These are phyloP conservation scores for Heliconius hermathena DNA, from an alignment of 1,140 invertebrate species.

Conservation along the genomic window DNA sequence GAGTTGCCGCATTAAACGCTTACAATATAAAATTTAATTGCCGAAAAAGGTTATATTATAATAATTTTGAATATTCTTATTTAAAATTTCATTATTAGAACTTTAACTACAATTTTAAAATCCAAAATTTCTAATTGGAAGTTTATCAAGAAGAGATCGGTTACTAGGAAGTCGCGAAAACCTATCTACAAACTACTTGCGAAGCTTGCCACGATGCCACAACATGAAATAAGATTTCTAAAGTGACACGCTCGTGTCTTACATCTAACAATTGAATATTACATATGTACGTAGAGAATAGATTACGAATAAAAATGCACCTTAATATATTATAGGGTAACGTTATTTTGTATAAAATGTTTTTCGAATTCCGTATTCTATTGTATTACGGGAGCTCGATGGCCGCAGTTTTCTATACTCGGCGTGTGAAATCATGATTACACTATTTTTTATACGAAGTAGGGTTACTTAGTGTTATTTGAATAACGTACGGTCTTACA, in stretches of 20 bases:
- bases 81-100: constrained; percentile 67
- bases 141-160: constrained; percentile 71
- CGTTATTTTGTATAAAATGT: constrained; percentile 57
- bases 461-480: constrained; percentile 23
- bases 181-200: constrained; percentile 78
- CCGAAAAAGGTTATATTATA: constrained; percentile 33
- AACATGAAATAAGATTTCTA: constrained; percentile 76
- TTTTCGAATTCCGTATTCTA: constrained; percentile 58
- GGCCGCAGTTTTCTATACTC: neutral
- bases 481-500: constrained; percentile 49
- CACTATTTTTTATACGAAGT: constrained; percentile 10
- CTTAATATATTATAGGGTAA: constrained; percentile 68
- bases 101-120: constrained; percentile 70
- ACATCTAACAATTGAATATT: constrained; percentile 62
- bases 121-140: constrained; percentile 76
- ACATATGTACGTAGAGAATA: constrained; percentile 53
- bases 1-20: constrained; percentile 29
- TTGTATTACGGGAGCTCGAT: constrained; percentile 32
- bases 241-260: constrained; percentile 70
- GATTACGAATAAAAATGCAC: constrained; percentile 74
- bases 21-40: constrained; percentile 35
- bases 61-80: constrained; percentile 53
- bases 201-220: constrained; percentile 74
- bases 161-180: constrained; percentile 78
- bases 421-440: neutral